phyloP scores from a whole-genome alignment of 2,797 vertebrate genomes.

The Paedocypris micromegethes region DNA sequence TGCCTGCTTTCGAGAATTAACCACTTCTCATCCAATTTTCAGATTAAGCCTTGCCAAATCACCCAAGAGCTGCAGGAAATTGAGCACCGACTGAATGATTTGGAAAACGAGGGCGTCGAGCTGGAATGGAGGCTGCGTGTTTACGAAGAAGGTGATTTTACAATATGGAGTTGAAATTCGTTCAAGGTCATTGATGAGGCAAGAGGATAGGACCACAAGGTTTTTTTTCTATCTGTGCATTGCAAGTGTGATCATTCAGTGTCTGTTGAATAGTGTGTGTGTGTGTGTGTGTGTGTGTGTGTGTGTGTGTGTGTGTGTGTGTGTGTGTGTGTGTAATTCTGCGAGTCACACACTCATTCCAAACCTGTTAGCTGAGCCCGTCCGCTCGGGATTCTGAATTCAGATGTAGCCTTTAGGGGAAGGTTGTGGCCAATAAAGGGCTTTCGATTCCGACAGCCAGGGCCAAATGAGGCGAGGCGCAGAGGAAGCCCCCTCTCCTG shows the following conservation, averaged over 20 bases:
- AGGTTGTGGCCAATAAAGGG: constrained; percentile 51
- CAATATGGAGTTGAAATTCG: not conserved
- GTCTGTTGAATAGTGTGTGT: constrained; percentile 5
- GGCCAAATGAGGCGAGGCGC: constrained; percentile 67
- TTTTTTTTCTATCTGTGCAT: constrained; percentile 3
- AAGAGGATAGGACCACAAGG: not conserved
- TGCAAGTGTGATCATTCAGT: constrained; percentile 2
- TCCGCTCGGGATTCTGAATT: constrained; percentile 50
- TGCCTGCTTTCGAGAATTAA: too few species aligned
- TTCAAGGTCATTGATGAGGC: constrained; percentile 11
- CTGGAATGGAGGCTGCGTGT: constrained; percentile 82
- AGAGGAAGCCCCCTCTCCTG: constrained; percentile 54
- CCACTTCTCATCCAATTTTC: constrained; percentile 23
- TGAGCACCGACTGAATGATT: constrained; percentile 71
- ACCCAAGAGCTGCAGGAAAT: constrained; percentile 73
- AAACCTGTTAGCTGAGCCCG: constrained; percentile 47
- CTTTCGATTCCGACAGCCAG: constrained; percentile 60
- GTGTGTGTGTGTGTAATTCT: constrained; percentile 6
- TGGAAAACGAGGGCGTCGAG: constrained; percentile 83
- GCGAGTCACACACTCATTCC: constrained; percentile 45
- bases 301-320: constrained; percentile 23
- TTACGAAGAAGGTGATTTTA: constrained; percentile 74
- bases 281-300: constrained; percentile 3
- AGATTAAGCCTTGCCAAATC: constrained; percentile 70
- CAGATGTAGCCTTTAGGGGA: constrained; percentile 49